Evolutionary conservation across 2,113 vertebrate genomes (phyloP).

Genomic region (Spizaetus ornatus): DNA sequence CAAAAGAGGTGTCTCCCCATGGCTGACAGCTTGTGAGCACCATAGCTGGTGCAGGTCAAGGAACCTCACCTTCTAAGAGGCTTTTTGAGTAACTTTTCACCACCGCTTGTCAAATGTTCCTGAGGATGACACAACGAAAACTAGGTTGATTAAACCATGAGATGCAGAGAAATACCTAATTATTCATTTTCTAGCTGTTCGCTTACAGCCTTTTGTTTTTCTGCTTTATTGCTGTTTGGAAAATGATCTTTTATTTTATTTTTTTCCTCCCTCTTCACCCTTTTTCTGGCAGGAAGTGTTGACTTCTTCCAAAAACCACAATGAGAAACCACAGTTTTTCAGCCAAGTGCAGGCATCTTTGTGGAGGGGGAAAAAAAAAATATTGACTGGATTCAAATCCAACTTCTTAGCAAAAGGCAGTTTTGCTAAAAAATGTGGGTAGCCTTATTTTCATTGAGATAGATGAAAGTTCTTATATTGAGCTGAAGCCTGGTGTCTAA

Average conservation of each 20-base stretch:
- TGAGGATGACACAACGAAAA: not conserved
- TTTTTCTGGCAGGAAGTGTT: not conserved
- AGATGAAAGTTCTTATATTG: not conserved
- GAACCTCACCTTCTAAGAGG: not conserved
- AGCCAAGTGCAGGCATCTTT: not conserved
- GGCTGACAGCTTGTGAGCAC: not conserved
- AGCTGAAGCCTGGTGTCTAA: not conserved
- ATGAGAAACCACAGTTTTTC: not conserved
- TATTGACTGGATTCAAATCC: not conserved
- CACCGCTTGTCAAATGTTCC: not conserved
- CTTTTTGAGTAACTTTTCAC: not conserved
- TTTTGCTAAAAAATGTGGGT: not conserved
- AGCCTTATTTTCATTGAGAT: not conserved
- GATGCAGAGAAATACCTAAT: not conserved
- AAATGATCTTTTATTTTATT: not conserved
- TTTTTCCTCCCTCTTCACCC: not conserved
- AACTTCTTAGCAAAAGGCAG: not conserved
- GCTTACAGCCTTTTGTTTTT: not conserved
- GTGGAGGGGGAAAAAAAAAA: not conserved
- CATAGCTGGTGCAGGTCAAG: not conserved
- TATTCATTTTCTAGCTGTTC: not conserved
- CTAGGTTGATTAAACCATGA: not conserved
- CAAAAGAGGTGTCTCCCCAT: accelerated
- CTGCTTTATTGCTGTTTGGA: not conserved
- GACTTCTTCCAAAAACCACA: not conserved